A percentile compares a stretch with the other conserved stretches of the same genome.
phyloP scores from a whole-genome alignment of 64 coral and sea anemone genomes.

The Montipora sp. region DNA sequence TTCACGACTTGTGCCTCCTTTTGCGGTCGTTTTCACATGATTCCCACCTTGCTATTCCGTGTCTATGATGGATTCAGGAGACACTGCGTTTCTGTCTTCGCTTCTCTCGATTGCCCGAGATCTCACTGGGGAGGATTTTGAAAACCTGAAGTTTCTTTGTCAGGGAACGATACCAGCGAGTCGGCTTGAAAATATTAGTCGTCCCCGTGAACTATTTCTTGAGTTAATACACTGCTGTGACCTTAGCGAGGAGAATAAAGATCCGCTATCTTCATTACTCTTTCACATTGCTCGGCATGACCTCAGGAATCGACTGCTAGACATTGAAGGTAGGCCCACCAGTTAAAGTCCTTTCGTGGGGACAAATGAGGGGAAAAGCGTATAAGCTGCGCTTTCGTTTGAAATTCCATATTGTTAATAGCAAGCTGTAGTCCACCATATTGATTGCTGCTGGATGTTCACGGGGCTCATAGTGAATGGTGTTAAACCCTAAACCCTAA shows the following conservation, averaged over 20 bases:
- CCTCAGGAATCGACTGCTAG: slow-evolving; percentile 84
- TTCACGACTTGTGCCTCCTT: too few relatives aligned
- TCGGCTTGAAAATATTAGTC: slow-evolving; percentile 59
- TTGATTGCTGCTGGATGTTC: too few relatives aligned
- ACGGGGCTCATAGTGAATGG: too few relatives aligned
- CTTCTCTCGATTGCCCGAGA: slow-evolving; percentile 76
- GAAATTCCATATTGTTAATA: too few relatives aligned
- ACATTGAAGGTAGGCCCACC: slow-evolving; percentile 65
- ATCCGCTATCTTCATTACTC: slow-evolving; percentile 68
- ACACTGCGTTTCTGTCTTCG: slow-evolving; percentile 73
- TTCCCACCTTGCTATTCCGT: too few relatives aligned
- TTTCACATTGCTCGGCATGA: slow-evolving; percentile 84
- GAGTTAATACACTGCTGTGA: slow-evolving; percentile 76
- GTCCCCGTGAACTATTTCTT: slow-evolving; percentile 74
- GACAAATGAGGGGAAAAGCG: too few relatives aligned
- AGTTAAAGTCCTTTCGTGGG: background rate
- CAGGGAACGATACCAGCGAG: slow-evolving; percentile 76
- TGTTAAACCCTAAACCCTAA: too few relatives aligned
- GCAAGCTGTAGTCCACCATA: too few relatives aligned
- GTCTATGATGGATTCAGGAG: slow-evolving; percentile 63
- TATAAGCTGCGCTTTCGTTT: too few relatives aligned
- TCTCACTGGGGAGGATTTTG: slow-evolving; percentile 80
- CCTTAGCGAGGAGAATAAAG: slow-evolving; percentile 62
- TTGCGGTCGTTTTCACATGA: too few relatives aligned
- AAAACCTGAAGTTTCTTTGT: slow-evolving; percentile 90